A percentile compares a stretch with the other conserved stretches of the same genome.
phyloP scores from a whole-genome alignment of 2,113 vertebrate genomes.

The Perca flavescens region DNA sequence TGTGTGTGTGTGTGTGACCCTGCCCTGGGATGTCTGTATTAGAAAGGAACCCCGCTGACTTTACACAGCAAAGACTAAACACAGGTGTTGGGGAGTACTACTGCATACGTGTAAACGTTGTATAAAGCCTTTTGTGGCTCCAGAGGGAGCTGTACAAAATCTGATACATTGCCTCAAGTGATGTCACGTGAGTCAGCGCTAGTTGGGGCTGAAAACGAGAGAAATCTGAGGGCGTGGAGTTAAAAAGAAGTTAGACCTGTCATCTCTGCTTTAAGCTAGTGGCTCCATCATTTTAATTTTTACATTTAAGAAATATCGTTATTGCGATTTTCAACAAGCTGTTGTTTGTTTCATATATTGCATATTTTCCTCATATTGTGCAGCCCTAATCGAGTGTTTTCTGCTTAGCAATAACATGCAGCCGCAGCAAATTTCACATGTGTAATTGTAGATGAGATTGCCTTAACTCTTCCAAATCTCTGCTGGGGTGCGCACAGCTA shows the following conservation, averaged over 20 bases:
- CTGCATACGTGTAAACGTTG: neutral
- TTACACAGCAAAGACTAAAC: neutral
- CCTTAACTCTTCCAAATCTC: constrained; percentile 17
- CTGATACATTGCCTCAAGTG: too few species aligned
- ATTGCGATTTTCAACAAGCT: too few species aligned
- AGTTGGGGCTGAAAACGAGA: neutral
- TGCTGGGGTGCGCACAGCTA: neutral
- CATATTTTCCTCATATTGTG: neutral
- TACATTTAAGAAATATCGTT: too few species aligned
- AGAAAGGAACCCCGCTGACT: too few species aligned
- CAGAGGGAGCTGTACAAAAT: too few species aligned
- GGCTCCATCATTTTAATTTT: neutral
- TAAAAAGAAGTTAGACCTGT: too few species aligned
- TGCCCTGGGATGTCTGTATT: neutral
- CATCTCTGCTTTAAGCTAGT: neutral
- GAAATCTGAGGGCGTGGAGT: too few species aligned
- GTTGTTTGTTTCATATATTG: too few species aligned
- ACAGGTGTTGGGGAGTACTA: neutral
- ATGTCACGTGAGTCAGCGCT: too few species aligned
- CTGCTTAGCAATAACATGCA: neutral
- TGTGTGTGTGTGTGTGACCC: neutral
- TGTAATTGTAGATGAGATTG: constrained; percentile 50
- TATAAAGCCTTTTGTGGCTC: too few species aligned
- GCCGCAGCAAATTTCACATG: neutral
- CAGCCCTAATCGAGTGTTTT: too few species aligned